A percentile compares a stretch with the other conserved stretches of the same genome.
phyloP scores from a whole-genome alignment of 64 coral and sea anemone genomes.

The Acropora tenuis region DNA sequence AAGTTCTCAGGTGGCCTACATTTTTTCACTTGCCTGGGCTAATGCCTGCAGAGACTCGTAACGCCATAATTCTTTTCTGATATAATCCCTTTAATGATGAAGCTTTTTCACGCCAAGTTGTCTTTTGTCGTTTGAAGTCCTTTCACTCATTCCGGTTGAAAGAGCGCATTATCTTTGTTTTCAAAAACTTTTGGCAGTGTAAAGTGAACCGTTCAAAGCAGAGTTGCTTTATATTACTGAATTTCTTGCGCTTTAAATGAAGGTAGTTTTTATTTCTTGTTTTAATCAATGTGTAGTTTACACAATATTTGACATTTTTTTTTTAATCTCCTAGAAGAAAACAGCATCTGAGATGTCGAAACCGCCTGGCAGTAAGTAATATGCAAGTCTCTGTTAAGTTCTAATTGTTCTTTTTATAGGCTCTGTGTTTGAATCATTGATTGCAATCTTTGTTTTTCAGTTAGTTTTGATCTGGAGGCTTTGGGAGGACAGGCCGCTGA shows the following conservation, averaged over 20 bases:
- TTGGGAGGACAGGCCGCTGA: conserved; percentile 72
- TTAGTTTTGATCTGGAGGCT: conserved; percentile 57
- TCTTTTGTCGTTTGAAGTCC: too few species aligned
- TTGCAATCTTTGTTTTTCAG: background rate
- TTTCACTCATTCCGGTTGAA: too few species aligned
- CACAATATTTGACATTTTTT: background rate
- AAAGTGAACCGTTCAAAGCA: too few species aligned
- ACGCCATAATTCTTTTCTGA: too few species aligned
- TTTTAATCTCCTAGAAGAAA: background rate
- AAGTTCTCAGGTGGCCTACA: background rate
- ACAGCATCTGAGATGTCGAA: conserved; percentile 41
- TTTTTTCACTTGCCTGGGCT: background rate
- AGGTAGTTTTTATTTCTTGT: background rate
- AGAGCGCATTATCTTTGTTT: too few species aligned
- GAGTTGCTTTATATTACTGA: too few species aligned
- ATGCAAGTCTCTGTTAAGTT: background rate
- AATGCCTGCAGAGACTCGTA: too few species aligned
- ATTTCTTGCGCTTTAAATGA: too few species aligned
- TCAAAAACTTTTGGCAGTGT: too few species aligned
- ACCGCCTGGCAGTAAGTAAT: conserved; percentile 25
- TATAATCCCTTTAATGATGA: too few species aligned
- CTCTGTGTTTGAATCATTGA: background rate
- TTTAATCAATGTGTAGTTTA: background rate
- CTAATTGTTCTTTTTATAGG: background rate
- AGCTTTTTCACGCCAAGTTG: too few species aligned